Evolutionary conservation across 2,797 vertebrate genomes (phyloP), one percentile per base, ranked within the genome.

Genomic region (Vultur gryphus): DNA sequence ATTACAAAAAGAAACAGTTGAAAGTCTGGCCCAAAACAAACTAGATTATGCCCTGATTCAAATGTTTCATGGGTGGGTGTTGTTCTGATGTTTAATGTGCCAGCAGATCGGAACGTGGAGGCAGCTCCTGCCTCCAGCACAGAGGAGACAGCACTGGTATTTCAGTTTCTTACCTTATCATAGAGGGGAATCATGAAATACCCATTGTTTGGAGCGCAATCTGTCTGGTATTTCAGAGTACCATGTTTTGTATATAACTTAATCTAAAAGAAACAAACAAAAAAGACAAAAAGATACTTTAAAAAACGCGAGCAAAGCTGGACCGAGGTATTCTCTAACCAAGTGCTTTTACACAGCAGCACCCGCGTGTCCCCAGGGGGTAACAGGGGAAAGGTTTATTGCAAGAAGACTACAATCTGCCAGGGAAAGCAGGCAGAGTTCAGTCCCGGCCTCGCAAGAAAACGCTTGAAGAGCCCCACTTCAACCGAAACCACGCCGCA

Each of bases 181-280:
- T 99, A 99, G 16, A 99, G 98, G 15, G 99, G 99, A 97, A 99
- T 99, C 99, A 99, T 99, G 97, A 99, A 99, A 98, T 99, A 99
- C 31, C 99, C 99, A 86, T 99, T 99, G 97, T 99, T 99, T 14
- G 99, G 99, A 77, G 99, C 99, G 78, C 99, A 99, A 71, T 99
- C 99, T 1, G 99, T 99, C 97, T 99, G 99, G 95, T 99, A 99
- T 90, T 99, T 99, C 96, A 99, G 96, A 43, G 99, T 99, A 23
- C 99, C 99, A 49, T 99, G 99, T 89, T 99, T 99, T 13, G 99
- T 99, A 90, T 99, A 99, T 37, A 99, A 58, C 96, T 99, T 99
- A 91, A 99, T 99, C 99, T 99, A 97, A 43, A 90, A 78, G 67
- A 85, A 90, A 64, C 58, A 93, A 96, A 49, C 16, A 57, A 85